Percentiles rank a stretch among this genome's conserved stretches.
These are phyloP conservation scores for Varanus salvator DNA, from an alignment of 2,113 vertebrate species.

Conservation along the genomic window DNA sequence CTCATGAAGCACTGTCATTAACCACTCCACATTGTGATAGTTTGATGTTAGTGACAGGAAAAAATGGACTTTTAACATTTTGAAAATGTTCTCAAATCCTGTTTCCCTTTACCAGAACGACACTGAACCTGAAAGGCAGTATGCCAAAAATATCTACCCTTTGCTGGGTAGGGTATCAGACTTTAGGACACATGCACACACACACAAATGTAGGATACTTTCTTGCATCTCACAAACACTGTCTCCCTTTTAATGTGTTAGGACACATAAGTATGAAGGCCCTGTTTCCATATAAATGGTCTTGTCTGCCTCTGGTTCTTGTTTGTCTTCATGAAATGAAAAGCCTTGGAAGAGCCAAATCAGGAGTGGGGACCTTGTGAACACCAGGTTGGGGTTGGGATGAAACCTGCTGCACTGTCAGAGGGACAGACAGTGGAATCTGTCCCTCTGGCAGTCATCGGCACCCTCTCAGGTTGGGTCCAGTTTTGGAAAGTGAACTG, in stretches of 20 bases:
- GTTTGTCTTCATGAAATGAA: not conserved
- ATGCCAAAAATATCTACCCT: not conserved
- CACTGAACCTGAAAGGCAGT: constrained; percentile 10
- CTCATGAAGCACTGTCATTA: constrained; percentile 72
- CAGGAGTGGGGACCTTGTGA: not conserved
- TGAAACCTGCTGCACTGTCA: too few relatives aligned
- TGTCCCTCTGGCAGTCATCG: too few relatives aligned
- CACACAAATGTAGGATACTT: not conserved
- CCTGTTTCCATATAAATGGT: not conserved
- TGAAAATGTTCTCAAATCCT: constrained; percentile 51
- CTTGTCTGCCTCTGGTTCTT: not conserved
- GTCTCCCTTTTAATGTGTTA: not conserved
- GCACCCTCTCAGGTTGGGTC: too few relatives aligned
- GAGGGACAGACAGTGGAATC: too few relatives aligned
- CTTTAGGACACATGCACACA: not conserved
- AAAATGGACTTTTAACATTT: constrained; percentile 64
- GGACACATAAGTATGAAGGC: not conserved
- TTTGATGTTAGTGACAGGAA: constrained; percentile 69
- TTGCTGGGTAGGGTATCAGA: not conserved
- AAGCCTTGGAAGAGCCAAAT: not conserved
- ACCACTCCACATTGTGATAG: constrained; percentile 63
- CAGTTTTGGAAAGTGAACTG: too few relatives aligned
- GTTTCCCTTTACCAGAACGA: constrained; percentile 47
- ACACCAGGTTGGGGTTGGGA: too few relatives aligned
- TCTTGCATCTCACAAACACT: not conserved